Evolutionary conservation across 2,888 invertebrate species (phyloP), one percentile per base, ranked within the genome.

Genomic region (Electrophaes corylata): DNA sequence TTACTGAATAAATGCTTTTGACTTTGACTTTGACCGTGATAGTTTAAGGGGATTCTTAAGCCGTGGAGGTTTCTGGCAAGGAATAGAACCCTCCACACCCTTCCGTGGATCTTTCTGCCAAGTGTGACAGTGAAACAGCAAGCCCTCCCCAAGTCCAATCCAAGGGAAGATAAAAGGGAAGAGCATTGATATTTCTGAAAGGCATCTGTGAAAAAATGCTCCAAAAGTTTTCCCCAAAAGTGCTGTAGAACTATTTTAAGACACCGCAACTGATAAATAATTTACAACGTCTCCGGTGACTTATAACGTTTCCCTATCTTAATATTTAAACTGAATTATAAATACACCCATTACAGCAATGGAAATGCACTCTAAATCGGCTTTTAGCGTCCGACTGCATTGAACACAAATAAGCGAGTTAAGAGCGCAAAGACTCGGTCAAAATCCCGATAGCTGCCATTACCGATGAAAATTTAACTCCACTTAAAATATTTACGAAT

Each of bases 351-450:
- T 57, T 48, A 58, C 39, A n/a, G 2, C 23, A 64, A 60, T 62
- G 62, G 53, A 41, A 18, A 50, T 53, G 57, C 62, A 51, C 57
- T 57, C 53, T 43, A 50, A 37, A 52, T 16, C 23, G 55, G 59
- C 59, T 60, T 63, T 63, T 52, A 57, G 45, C 44, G 39, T 16
- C 37, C 23, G 46, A 45, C 40, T 61, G 58, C 61, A 64, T 57
- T 51, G 58, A 44, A 59, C 59, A 44, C 55, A 60, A 62, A 62
- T 65, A 62, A 58, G 56, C 50, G 41, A 19, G 14, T 26, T 35
- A 31, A 41, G 47, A 57, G 64, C 40, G 61, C 56, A 60, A 47
- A 35, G 52, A 45, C 45, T 46, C 50, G 53, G 53, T 59, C 58
- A 54, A 57, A 57, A 18, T 35, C 20, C 45, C 51, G 11, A 44